Conservation (phyloP, 1,140 invertebrate species). For the Dinothrombium tinctorium region DNA sequence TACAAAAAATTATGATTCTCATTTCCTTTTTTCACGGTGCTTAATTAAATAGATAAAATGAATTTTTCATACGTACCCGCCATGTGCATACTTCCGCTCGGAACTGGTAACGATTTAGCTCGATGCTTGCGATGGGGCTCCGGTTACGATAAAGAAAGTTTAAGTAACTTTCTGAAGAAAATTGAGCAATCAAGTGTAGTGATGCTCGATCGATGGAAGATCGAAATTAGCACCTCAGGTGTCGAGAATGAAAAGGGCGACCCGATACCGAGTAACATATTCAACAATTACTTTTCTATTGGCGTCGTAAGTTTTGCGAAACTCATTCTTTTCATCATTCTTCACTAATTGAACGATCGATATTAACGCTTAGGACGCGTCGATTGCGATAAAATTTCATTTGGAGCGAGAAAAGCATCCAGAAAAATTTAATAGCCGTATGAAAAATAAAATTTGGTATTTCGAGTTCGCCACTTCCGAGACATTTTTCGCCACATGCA, state of each 20-base stretch:
- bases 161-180: constrained; percentile 66
- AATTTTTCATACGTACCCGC: constrained; percentile 60
- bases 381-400: constrained; percentile 91
- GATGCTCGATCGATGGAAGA: constrained; percentile 84
- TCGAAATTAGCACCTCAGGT: constrained; percentile 43
- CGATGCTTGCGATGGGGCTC: constrained; percentile 81
- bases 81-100: constrained; percentile 75
- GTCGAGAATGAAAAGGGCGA: constrained; percentile 30
- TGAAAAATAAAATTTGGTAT: constrained; percentile 97
- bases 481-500: constrained; percentile 82
- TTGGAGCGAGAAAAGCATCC: constrained; percentile 86
- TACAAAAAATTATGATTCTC: not conserved
- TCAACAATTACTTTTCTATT: constrained; percentile 93
- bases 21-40: constrained; percentile 5
- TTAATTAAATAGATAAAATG: constrained; percentile 70
- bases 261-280: constrained; percentile 78
- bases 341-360: not conserved
- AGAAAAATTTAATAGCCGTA: constrained; percentile 84
- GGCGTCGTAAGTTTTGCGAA: constrained; percentile 45
- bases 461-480: constrained; percentile 93
- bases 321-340: constrained; percentile 4
- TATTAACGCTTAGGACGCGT: constrained; percentile 47
- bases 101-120: constrained; percentile 85
- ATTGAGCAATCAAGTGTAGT: constrained; percentile 47
- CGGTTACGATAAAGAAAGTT: constrained; percentile 75